Evolutionary conservation across 2,888 invertebrate genomes (phyloP), one percentile per base, ranked within the genome.

Genomic region (Cerastis leucographa): DNA sequence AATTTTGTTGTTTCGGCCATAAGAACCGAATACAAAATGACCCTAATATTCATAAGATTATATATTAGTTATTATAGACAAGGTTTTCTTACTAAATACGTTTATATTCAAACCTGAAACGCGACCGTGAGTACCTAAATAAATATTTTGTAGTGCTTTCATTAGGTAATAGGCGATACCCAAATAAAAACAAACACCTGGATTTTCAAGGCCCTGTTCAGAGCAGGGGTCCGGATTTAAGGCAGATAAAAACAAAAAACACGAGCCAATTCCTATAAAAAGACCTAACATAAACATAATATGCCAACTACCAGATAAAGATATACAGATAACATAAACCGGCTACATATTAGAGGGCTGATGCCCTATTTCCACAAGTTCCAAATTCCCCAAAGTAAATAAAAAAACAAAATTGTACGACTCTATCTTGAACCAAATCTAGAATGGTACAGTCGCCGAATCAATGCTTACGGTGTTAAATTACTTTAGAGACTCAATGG

Each of bases 331-430:
- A 51, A 72, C 49, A 64, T 14, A 65, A 70, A 49, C 73, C 29
- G 59, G 69, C 44, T 49, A 71, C 70, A 72, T 73, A 81, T 76
- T 71, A 77, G 61, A 81, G 44, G n/a, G n/a, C n/a, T n/a, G n/a
- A n/a, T n/a, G n/a, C n/a, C n/a, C n/a, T n/a, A n/a, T n/a, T n/a
- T n/a, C n/a, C n/a, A n/a, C n/a, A n/a, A n/a, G n/a, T n/a, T n/a
- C n/a, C n/a, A n/a, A n/a, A n/a, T n/a, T n/a, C n/a, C n/a, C n/a
- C n/a, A n/a, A n/a, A n/a, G n/a, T n/a, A n/a, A n/a, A n/a, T n/a
- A n/a, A n/a, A n/a, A n/a, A n/a, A n/a, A n/a, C n/a, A n/a, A n/a
- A n/a, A n/a, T n/a, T n/a, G n/a, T n/a, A n/a, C n/a, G n/a, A n/a
- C n/a, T n/a, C n/a, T n/a, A n/a, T n/a, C n/a, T n/a, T n/a, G n/a